A percentile compares a stretch with the other conserved stretches of the same genome.
Conservation (phyloP, 2,797 vertebrate species). For the Sciaenops ocellatus region DNA sequence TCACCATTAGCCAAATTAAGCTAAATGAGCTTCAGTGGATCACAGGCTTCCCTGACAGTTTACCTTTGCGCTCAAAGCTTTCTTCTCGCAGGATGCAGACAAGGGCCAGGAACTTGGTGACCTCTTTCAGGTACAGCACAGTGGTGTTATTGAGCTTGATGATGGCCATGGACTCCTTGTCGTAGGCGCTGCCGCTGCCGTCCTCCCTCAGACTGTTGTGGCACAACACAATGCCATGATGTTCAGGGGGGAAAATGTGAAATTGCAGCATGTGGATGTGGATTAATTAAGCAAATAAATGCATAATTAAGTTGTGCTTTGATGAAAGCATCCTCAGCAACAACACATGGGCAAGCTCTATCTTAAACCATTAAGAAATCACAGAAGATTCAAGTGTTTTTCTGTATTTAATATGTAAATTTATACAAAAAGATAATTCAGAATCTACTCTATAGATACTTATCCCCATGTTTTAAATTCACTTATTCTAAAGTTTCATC, state of each 20-base stretch:
- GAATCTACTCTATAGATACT: slow-evolving; percentile 7
- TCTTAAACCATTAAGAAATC: slow-evolving; percentile 26
- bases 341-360: slow-evolving; percentile 30
- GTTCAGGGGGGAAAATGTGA: background rate
- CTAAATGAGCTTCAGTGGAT: slow-evolving; percentile 12
- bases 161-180: slow-evolving; percentile 99
- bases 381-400: slow-evolving; percentile 12
- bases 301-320: slow-evolving; percentile 44
- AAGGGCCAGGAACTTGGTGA: slow-evolving; percentile 98
- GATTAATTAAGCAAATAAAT: slow-evolving; percentile 49
- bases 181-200: slow-evolving; percentile 97
- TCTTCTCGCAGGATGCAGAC: slow-evolving; percentile 99
- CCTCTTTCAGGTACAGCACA: slow-evolving; percentile 99
- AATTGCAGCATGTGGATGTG: slow-evolving; percentile 39
- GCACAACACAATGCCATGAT: slow-evolving; percentile 18
- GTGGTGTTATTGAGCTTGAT: slow-evolving; percentile 99
- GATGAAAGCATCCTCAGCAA: slow-evolving; percentile 17
- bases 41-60: slow-evolving; percentile 26
- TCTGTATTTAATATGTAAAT: slow-evolving; percentile 29
- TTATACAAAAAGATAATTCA: slow-evolving; percentile 31
- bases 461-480: background rate
- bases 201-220: slow-evolving; percentile 93
- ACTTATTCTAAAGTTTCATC: too few relatives aligned
- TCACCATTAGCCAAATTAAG: slow-evolving; percentile 38
- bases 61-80: slow-evolving; percentile 99